Percentiles rank a stretch among this genome's conserved stretches.
These are phyloP conservation scores for Galemys pyrenaicus DNA, from an alignment of 2,113 vertebrate species.

Conservation along the genomic window DNA sequence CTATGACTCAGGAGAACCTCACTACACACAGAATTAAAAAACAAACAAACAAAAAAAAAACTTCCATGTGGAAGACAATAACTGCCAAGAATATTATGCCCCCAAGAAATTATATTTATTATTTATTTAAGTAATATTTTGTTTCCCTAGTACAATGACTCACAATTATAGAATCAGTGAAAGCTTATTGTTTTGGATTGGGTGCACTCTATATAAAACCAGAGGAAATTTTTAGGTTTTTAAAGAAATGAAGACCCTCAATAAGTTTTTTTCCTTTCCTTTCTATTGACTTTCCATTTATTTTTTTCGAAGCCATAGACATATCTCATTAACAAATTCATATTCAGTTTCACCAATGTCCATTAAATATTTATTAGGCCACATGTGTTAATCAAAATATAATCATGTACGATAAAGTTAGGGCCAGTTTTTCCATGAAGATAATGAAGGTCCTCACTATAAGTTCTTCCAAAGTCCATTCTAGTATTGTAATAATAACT, in stretches of 20 bases:
- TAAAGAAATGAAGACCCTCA: neutral
- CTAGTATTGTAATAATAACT: neutral
- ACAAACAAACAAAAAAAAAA: neutral
- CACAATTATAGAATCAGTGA: neutral
- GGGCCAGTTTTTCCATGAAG: neutral
- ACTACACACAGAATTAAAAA: neutral
- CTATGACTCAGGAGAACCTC: neutral
- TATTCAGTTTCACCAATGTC: neutral
- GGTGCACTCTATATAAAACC: neutral
- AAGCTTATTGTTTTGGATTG: neutral
- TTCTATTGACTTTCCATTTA: neutral
- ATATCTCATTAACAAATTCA: neutral
- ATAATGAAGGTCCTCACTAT: neutral
- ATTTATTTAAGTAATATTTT: neutral
- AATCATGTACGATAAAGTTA: neutral
- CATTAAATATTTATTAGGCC: neutral
- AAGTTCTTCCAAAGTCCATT: neutral
- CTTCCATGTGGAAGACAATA: neutral
- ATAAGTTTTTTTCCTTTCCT: neutral
- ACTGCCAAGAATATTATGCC: neutral
- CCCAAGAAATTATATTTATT: constrained; percentile 14
- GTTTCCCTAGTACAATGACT: neutral
- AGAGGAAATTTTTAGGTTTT: neutral
- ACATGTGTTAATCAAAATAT: neutral
- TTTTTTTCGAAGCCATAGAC: neutral